Percentiles rank a stretch among this genome's conserved stretches.
These are phyloP conservation scores for Sinocyclocheilus maitianheensis DNA, from an alignment of 2,113 vertebrate species.

Conservation along the genomic window DNA sequence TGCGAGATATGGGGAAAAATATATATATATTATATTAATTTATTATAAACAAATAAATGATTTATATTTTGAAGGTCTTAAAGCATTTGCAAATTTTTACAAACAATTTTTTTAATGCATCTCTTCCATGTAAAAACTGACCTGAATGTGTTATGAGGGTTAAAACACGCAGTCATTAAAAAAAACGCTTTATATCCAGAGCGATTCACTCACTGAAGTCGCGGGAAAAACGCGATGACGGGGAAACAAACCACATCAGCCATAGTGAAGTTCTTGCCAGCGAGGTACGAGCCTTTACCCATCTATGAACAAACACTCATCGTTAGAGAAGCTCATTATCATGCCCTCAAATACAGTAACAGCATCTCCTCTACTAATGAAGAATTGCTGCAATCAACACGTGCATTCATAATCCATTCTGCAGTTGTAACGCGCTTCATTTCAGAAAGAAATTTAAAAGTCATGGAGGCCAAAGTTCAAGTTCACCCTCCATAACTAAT, in stretches of 20 bases:
- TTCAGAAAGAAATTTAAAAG: neutral
- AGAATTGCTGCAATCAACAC: no score
- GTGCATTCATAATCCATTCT: neutral
- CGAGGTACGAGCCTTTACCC: constrained; percentile 49
- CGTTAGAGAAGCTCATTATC: neutral
- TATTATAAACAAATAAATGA: no score
- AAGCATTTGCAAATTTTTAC: no score
- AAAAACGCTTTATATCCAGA: neutral
- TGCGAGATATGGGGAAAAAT: no score
- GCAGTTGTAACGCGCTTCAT: neutral
- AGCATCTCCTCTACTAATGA: neutral
- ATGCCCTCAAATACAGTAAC: neutral
- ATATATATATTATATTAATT: no score
- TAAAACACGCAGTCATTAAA: no score
- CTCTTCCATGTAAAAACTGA: no score
- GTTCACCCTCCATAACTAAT: neutral
- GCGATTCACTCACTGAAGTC: constrained; percentile 60
- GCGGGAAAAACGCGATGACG: constrained; percentile 52
- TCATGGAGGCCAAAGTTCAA: neutral
- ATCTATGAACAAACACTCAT: constrained; percentile 35
- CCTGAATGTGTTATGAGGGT: no score
- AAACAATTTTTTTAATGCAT: no score
- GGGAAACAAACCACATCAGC: constrained; percentile 65
- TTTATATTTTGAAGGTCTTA: no score
- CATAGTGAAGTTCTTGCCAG: constrained; percentile 64